Base-by-base conservation (phyloP, 1,140 invertebrate genomes). In the Chionoecetes opilio region DNA sequence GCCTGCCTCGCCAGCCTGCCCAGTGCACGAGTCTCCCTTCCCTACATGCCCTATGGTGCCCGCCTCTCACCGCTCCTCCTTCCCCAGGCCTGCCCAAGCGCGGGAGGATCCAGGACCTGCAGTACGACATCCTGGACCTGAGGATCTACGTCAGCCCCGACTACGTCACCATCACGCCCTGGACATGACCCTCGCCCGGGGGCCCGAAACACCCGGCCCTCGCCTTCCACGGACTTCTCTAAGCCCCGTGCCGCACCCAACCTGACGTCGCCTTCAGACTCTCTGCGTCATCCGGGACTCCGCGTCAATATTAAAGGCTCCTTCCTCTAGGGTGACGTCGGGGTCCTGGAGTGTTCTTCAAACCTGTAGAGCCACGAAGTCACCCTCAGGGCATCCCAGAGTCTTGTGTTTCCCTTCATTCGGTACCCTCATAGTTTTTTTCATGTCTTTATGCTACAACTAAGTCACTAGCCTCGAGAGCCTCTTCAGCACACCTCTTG, bases 61-160 rank as follows among this genome's bases (percentile, higher is more conserved):
- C 3, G 41, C 35, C n/a, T n/a, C n/a, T 38, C 35, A 37, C 46
- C 11, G 53, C 6, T 34, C 63, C 35, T 82, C 29, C 11, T 31
- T 29, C n/a, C 3, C 37, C 94, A 95, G 94, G 94, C 75, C 89
- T 92, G 26, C 94, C 94, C 17, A 92, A 92, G 46, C 75, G 89
- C 26, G 94, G 86, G 82, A 82, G 94, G 31, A 82, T 95, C 37
- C 89, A 95, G 82, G 94, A 95, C 90, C 41, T 95, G 38, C 94
- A 95, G 82, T 95, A 95, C 26, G 94, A 95, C 90, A 95, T 95
- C 90, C 38, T 95, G 35, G 94, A 95, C 46, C 94, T 95, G 41
- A 95, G 92, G 84, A 87, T 95, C 26, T 95, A 95, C 90, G 29
- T 95, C 94, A 95, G 94, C 90, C 94, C 94, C 21, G 94, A 95